Base-by-base conservation (phyloP, 2,113 vertebrate species). In the Marcusenius ussheri region DNA sequence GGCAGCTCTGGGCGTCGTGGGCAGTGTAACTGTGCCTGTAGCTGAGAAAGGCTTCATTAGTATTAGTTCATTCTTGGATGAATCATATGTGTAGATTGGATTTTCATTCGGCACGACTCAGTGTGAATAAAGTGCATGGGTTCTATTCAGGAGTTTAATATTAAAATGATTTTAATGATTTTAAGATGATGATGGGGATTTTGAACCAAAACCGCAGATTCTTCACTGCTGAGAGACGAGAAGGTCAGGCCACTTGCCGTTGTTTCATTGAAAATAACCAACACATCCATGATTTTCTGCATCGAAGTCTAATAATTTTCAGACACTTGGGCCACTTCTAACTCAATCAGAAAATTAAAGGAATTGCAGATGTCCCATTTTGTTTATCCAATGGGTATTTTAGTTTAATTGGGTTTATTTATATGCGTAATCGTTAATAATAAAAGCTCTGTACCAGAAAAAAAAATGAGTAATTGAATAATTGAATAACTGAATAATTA, bases 101-200 rank as follows among this genome's bases (percentile, higher is more conserved):
- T 35, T 15, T 74, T 74, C 66, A 74, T 74, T 74, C 35, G 27
- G 66, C 66, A 74, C 1, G 10, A 74, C 66, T 74, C 39, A 17
- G 15, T 39, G 31, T 42, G 13, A 80, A 35, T 42, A 21, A 80
- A 80, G 35, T 80, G 74, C 35, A 42, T 19, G 35, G 35, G 35
- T 80, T 19, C 74, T 80, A 17, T 42, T 80, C 31, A 42, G 31
- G 11, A 39, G 13, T 19, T 80, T 42, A 80, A 80, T 80, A 42
- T 80, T 80, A 5, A 80, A 80, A 80, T 80, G 74, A 80, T 80
- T 39, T 77, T 77, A 80, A 80, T 80, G 74, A 80, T 80, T 39
- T 77, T 77, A 17, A 77, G 35, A 35, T 39, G 35, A 39, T 39
- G 13, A 77, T 35, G 70, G 27, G 66, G 66, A 77, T 17, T 77